phyloP scores from a whole-genome alignment of 2,797 vertebrate genomes.

The Pantherophis alleghaniensis region DNA sequence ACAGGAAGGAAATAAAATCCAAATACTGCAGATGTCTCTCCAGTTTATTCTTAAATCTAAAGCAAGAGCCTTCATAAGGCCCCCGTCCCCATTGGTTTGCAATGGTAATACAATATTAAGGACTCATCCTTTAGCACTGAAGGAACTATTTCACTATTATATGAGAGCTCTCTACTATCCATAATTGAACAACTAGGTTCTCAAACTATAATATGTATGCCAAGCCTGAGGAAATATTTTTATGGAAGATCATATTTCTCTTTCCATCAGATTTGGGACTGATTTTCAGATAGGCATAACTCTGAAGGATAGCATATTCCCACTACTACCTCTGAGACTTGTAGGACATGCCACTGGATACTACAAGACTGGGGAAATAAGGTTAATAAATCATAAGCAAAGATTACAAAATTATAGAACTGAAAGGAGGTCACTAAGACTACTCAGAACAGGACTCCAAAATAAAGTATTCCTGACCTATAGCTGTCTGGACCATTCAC shows the following conservation, averaged over 20 bases:
- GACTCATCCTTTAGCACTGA: neutral
- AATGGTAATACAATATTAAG: neutral
- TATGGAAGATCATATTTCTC: neutral
- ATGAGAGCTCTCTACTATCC: neutral
- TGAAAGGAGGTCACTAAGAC: neutral
- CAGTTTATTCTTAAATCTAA: neutral
- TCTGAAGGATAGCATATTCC: neutral
- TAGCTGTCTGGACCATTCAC: neutral
- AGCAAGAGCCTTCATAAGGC: neutral
- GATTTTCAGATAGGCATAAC: neutral
- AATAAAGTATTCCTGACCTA: neutral
- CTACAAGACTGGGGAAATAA: neutral
- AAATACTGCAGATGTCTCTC: neutral
- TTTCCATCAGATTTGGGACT: neutral
- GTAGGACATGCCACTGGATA: neutral
- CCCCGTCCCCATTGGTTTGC: neutral
- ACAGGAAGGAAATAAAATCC: neutral
- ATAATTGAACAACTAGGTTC: neutral
- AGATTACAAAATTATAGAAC: neutral
- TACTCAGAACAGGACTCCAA: neutral
- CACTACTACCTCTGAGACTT: neutral
- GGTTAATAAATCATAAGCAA: neutral
- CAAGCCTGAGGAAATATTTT: neutral
- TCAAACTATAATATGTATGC: neutral
- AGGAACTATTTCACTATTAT: neutral